Conservation (phyloP, 1,140 invertebrate genomes). For the Zaprionus vittiger region DNA sequence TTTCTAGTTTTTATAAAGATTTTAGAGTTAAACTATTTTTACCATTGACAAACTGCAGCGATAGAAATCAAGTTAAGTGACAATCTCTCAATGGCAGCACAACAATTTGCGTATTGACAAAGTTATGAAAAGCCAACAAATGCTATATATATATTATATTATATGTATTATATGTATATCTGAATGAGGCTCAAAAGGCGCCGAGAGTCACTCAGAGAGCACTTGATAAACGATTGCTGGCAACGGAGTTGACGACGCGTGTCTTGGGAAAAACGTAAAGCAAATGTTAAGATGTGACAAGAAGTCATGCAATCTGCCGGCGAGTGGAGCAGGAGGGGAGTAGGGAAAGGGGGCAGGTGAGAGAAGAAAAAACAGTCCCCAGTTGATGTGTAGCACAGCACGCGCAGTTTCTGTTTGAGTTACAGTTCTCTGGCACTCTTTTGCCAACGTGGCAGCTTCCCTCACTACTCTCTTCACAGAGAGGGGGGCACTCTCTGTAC, state of each 20-base stretch:
- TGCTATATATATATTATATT: background rate
- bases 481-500: no score
- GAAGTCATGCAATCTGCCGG: conserved; percentile 29
- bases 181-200: background rate
- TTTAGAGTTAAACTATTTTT: background rate
- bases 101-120: background rate
- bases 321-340: background rate
- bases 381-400: conserved; percentile 36
- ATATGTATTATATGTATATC: background rate
- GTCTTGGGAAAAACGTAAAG: conserved; percentile 6
- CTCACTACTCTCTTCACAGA: background rate
- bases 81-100: background rate
- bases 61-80: conserved; percentile 2
- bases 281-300: conserved; percentile 29
- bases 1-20: background rate
- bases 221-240: conserved; percentile 21
- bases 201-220: conserved; percentile 1
- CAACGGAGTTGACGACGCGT: conserved; percentile 5
- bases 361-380: conserved; percentile 5
- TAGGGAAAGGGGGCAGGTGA: background rate
- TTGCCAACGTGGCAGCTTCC: background rate
- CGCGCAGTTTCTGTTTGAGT: conserved; percentile 33
- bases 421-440: conserved; percentile 17
- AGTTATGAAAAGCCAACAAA: conserved; percentile 1
- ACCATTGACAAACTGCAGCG: background rate